Evolutionary conservation across 2,888 invertebrate species (phyloP).

Genomic region (Xanthorhoe designata): DNA sequence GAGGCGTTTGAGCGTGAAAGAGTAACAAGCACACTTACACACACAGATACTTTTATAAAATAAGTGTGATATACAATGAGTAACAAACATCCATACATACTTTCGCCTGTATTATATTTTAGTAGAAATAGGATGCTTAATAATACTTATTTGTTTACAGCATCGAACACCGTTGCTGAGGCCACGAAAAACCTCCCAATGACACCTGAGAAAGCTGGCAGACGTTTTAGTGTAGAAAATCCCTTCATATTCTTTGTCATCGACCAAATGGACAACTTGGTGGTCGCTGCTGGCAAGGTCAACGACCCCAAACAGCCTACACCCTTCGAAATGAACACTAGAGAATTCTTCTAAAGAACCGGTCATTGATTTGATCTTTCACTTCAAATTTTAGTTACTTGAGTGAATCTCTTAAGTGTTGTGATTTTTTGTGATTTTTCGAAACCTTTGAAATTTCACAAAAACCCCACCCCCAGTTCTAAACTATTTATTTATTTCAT

Average conservation of each 20-base stretch:
- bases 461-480: slow-evolving; percentile 38
- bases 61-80: no score
- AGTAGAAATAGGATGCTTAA: neutral
- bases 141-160: slow-evolving; percentile 48
- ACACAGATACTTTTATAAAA: no score
- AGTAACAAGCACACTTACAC: no score
- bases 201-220: slow-evolving; percentile 54
- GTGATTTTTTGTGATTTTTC: slow-evolving; percentile 29
- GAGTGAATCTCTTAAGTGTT: slow-evolving; percentile 8
- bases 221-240: slow-evolving; percentile 82
- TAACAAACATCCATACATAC: no score
- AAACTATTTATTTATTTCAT: slow-evolving; percentile 35
- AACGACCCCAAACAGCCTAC: slow-evolving; percentile 76
- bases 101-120: no score
- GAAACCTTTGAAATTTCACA: slow-evolving; percentile 31
- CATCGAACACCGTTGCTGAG: slow-evolving; percentile 52
- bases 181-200: slow-evolving; percentile 68
- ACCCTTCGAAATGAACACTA: slow-evolving; percentile 58
- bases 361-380: neutral
- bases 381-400: slow-evolving; percentile 8
- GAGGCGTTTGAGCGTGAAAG: no score
- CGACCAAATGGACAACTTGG: slow-evolving; percentile 84
- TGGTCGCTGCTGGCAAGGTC: slow-evolving; percentile 86
- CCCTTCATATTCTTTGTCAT: slow-evolving; percentile 88
- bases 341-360: slow-evolving; percentile 33